These are phyloP conservation scores for Setophaga kirtlandii DNA, from an alignment of 2,113 vertebrate genomes.

Conservation along the genomic window DNA sequence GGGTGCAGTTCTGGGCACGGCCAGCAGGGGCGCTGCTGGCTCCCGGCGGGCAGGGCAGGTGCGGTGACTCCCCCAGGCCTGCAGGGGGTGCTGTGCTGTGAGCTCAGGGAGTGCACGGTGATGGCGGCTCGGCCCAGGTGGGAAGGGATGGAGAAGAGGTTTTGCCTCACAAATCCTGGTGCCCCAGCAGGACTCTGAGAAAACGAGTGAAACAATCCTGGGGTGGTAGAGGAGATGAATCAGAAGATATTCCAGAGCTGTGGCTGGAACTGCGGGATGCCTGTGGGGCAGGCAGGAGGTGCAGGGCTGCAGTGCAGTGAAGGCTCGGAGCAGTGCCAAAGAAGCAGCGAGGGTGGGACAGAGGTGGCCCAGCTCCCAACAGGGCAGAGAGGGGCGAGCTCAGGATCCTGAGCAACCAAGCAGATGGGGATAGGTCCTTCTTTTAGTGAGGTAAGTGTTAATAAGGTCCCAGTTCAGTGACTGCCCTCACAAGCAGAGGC, in stretches of 20 bases:
- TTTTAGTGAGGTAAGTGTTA: background rate
- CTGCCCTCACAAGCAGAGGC: background rate
- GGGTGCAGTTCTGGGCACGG: background rate
- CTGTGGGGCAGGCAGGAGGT: background rate
- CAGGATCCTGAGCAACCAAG: background rate
- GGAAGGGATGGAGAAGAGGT: background rate
- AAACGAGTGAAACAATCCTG: background rate
- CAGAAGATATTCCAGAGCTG: background rate
- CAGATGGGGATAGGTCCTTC: background rate
- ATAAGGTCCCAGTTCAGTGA: background rate
- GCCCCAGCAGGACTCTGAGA: background rate
- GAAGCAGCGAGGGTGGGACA: background rate
- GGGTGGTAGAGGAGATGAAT: background rate
- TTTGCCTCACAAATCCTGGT: background rate
- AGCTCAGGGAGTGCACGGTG: accelerated
- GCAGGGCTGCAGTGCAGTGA: accelerated
- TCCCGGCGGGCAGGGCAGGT: background rate
- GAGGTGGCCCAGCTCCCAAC: background rate
- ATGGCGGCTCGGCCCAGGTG: background rate
- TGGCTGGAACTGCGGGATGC: background rate
- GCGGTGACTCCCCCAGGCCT: background rate
- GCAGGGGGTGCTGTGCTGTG: background rate
- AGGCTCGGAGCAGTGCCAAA: background rate
- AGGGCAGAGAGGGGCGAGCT: background rate
- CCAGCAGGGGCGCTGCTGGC: background rate